These are phyloP conservation scores for Chymomyza caudatula DNA, from an alignment of 2,888 invertebrate genomes.

Conservation along the genomic window DNA sequence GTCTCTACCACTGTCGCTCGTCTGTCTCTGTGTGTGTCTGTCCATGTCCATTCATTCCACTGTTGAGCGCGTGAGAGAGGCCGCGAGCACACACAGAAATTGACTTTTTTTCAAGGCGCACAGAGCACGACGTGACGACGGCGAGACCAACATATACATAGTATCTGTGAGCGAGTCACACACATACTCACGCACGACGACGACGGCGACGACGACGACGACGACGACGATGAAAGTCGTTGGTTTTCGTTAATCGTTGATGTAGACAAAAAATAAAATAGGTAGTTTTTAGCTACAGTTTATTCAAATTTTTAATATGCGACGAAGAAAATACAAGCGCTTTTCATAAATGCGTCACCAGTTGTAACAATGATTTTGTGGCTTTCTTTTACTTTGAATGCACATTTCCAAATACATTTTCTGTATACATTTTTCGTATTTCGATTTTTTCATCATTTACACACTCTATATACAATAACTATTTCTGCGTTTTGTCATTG, in stretches of 20 bases:
- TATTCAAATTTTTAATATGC: conserved; percentile 38
- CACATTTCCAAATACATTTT: conserved; percentile 35
- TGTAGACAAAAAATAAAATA: conserved; percentile 72
- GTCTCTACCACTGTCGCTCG: neutral
- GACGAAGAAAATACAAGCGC: neutral
- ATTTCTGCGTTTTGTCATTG: conserved; percentile 21
- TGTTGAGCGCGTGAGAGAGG: conserved; percentile 20
- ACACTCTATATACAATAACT: conserved; percentile 27
- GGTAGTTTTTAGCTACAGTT: conserved; percentile 53
- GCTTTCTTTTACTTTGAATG: conserved; percentile 9
- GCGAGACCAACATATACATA: conserved; percentile 34
- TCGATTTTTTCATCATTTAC: conserved; percentile 34
- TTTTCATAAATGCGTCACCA: neutral
- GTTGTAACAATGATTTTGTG: neutral
- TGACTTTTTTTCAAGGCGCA: conserved; percentile 61
- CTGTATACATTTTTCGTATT: conserved; percentile 23
- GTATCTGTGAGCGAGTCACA: conserved; percentile 18
- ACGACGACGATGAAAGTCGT: conserved; percentile 70
- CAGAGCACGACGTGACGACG: conserved; percentile 28
- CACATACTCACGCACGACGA: conserved; percentile 49
- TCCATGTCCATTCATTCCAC: conserved; percentile 52
- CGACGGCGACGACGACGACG: conserved; percentile 58
- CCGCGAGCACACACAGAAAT: conserved; percentile 40
- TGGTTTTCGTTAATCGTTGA: conserved; percentile 74
- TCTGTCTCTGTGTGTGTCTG: neutral